A percentile compares a stretch with the other conserved stretches of the same genome.
Evolutionary conservation across 2,797 vertebrate genomes (phyloP).

Genomic region (Podarcis lilfordi): DNA sequence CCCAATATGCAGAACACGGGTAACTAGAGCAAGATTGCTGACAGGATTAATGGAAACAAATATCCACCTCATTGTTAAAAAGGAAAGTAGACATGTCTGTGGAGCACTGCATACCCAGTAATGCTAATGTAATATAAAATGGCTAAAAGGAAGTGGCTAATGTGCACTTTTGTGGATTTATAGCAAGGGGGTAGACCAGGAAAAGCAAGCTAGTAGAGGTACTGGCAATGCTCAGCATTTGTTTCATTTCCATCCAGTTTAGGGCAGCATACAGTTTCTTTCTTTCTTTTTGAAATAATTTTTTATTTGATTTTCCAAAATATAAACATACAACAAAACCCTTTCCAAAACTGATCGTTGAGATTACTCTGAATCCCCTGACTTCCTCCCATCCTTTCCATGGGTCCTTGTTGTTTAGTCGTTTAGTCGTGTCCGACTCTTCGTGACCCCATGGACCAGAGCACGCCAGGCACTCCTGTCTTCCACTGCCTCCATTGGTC

Average conservation of each 20-base stretch:
- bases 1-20: not conserved
- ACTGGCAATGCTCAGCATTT: not conserved
- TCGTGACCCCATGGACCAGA: too few relatives aligned
- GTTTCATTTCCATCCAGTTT: not conserved
- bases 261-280: not conserved
- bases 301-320: too few relatives aligned
- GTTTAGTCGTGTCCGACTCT: too few relatives aligned
- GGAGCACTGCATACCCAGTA: not conserved
- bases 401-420: too few relatives aligned
- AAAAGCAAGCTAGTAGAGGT: not conserved
- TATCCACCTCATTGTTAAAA: not conserved
- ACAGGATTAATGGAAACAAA: not conserved
- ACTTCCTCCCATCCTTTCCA: too few relatives aligned
- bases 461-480: too few relatives aligned
- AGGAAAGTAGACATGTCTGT: not conserved
- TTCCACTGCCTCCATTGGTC: too few relatives aligned
- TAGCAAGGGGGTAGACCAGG: not conserved
- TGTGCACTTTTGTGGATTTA: not conserved
- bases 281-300: not conserved
- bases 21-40: not conserved
- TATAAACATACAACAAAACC: too few relatives aligned
- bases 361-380: too few relatives aligned
- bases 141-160: not conserved
- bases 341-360: too few relatives aligned
- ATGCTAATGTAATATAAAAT: not conserved